Evolutionary conservation across 1,140 invertebrate genomes (phyloP).

Genomic region (Himalopsyche phryganea): DNA sequence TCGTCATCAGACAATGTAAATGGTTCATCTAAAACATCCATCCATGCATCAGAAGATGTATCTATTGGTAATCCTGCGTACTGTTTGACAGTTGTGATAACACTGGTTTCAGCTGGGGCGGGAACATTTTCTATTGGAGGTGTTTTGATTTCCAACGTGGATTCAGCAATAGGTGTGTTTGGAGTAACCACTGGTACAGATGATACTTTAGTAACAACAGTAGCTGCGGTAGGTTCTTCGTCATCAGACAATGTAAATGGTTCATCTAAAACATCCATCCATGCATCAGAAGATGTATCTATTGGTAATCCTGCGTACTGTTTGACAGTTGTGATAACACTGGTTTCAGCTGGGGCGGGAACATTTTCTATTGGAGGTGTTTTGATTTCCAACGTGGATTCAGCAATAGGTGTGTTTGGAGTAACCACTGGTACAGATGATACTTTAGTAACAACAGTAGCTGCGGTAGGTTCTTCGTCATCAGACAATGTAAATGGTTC

Average conservation of each 20-base stretch:
- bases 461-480: slow-evolving; percentile 35
- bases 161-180: neutral
- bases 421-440: too few relatives aligned
- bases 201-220: neutral
- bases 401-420: too few relatives aligned
- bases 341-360: neutral
- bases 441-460: too few relatives aligned
- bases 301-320: slow-evolving; percentile 46
- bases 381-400: too few relatives aligned
- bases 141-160: neutral
- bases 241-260: slow-evolving; percentile 47
- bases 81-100: too few relatives aligned
- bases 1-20: slow-evolving; percentile 51
- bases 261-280: slow-evolving; percentile 54
- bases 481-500: slow-evolving; percentile 52
- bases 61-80: slow-evolving; percentile 43
- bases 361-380: neutral
- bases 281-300: slow-evolving; percentile 48
- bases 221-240: slow-evolving; percentile 21
- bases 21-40: slow-evolving; percentile 52
- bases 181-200: neutral
- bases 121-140: too few relatives aligned
- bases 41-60: slow-evolving; percentile 39
- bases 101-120: too few relatives aligned
- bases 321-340: slow-evolving; percentile 3